Percentiles rank a stretch among this genome's conserved stretches.
Evolutionary conservation across 1,140 invertebrate species (phyloP).

Genomic region (Euwallacea similis): DNA sequence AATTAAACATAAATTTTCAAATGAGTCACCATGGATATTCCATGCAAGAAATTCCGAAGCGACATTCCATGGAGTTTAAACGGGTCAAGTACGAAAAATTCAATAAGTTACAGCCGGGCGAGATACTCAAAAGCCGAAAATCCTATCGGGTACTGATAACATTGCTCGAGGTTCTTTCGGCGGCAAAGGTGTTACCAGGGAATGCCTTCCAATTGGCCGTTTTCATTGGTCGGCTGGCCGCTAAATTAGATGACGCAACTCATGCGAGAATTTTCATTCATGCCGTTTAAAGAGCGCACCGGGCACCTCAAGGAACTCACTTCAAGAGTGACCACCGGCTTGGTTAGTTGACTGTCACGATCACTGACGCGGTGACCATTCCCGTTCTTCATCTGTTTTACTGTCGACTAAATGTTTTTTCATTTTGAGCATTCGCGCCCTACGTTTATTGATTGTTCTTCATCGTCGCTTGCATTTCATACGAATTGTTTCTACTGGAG

Average conservation of each 20-base stretch:
- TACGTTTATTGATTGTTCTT: conserved; percentile 5
- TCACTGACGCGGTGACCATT: conserved; percentile 6
- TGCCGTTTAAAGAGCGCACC: conserved; percentile 5
- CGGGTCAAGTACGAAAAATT: too few species aligned
- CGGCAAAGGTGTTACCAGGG: too few species aligned
- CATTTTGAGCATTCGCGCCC: conserved; percentile 2
- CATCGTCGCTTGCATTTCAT: not conserved
- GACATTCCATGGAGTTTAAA: too few species aligned
- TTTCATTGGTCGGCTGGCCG: not conserved
- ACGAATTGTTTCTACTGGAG: conserved; percentile 7
- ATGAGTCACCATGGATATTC: too few species aligned
- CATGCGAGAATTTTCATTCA: conserved; percentile 3
- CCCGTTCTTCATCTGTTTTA: conserved; percentile 3
- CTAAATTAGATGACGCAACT: conserved; percentile 6
- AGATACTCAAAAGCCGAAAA: too few species aligned
- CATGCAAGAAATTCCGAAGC: too few species aligned
- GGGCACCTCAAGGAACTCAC: conserved; percentile 3
- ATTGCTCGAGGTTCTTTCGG: too few species aligned
- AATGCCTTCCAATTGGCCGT: not conserved
- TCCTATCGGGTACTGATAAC: too few species aligned
- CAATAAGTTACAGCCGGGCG: too few species aligned
- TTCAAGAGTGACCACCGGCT: not conserved
- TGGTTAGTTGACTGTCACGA: not conserved
- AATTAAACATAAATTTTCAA: too few species aligned
- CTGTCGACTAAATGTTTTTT: conserved; percentile 10